Evolutionary conservation across 1,140 invertebrate species (phyloP).

Genomic region (Zaprionus africanus): DNA sequence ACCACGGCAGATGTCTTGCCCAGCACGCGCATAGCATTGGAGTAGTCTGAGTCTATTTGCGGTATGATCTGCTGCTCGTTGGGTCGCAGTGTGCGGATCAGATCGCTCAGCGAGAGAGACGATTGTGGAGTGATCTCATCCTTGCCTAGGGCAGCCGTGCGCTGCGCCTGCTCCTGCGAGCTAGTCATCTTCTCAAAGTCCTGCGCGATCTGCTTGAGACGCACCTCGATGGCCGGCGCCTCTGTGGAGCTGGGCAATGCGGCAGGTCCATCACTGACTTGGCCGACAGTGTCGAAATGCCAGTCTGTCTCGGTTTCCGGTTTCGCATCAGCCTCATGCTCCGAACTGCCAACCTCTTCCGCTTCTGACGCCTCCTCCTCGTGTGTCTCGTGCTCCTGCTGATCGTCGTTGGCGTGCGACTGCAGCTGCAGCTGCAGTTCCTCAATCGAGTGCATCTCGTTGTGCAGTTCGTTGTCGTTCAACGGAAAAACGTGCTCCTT

Average conservation of each 20-base stretch:
- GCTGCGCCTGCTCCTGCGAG: conserved; percentile 63
- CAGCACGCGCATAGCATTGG: conserved; percentile 83
- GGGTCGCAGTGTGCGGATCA: conserved; percentile 81
- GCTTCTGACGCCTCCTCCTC: conserved; percentile 49
- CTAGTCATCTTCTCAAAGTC: conserved; percentile 81
- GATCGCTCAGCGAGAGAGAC: conserved; percentile 80
- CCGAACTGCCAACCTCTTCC: conserved; percentile 47
- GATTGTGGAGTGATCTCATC: conserved; percentile 78
- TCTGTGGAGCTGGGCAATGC: conserved; percentile 71
- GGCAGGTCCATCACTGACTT: conserved; percentile 26
- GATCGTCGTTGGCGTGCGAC: conserved; percentile 36
- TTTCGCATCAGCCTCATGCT: conserved; percentile 57
- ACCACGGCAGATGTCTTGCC: conserved; percentile 76
- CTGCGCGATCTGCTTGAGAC: conserved; percentile 82
- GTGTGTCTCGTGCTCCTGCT: conserved; percentile 43
- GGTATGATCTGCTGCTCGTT: conserved; percentile 83
- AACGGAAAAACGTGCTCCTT: conserved; percentile 76
- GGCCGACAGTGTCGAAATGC: conserved; percentile 36
- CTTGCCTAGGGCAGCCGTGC: conserved; percentile 39
- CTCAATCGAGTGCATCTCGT: conserved; percentile 74
- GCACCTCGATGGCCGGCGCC: conserved; percentile 78
- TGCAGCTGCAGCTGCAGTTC: conserved; percentile 71
- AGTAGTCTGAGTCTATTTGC: conserved; percentile 84
- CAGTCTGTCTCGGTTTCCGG: conserved; percentile 51
- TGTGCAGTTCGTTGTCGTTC: conserved; percentile 72